Percentiles rank a stretch among this genome's conserved stretches.
These are phyloP conservation scores for Saguinus imperator DNA, from an alignment of 2,113 vertebrate genomes.

Conservation along the genomic window DNA sequence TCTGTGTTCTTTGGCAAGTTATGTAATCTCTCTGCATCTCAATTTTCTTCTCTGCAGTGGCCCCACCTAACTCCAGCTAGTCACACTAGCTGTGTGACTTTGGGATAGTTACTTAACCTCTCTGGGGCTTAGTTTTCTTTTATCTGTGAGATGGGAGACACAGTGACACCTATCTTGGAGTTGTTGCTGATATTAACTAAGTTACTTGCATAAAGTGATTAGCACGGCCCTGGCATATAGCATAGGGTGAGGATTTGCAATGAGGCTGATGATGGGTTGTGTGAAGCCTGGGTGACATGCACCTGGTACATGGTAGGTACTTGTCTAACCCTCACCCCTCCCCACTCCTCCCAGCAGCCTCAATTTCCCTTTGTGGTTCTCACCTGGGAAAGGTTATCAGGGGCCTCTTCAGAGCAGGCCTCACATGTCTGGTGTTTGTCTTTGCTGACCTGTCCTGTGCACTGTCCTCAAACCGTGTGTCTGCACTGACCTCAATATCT, in stretches of 20 bases:
- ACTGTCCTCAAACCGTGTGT: neutral
- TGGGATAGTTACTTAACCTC: neutral
- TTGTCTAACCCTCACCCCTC: neutral
- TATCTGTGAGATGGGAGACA: neutral
- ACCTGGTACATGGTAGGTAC: neutral
- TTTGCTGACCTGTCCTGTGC: neutral
- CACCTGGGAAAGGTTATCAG: neutral
- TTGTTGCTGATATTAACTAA: neutral
- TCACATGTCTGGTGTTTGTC: neutral
- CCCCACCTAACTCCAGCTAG: neutral
- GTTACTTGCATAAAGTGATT: neutral
- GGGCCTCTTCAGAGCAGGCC: neutral
- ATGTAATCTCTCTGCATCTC: neutral
- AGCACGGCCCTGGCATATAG: too few relatives aligned
- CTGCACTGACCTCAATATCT: neutral
- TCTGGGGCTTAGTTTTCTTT: neutral
- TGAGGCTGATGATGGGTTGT: neutral
- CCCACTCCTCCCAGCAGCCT: neutral
- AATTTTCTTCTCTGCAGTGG: neutral
- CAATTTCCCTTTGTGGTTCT: neutral
- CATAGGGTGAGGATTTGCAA: neutral
- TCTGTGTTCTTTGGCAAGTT: neutral
- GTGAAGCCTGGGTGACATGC: neutral
- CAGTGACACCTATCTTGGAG: accelerated
- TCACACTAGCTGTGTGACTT: neutral